Evolutionary conservation across 2,888 invertebrate species (phyloP).

Genomic region (Pseudococcus jackbeardsleyi): DNA sequence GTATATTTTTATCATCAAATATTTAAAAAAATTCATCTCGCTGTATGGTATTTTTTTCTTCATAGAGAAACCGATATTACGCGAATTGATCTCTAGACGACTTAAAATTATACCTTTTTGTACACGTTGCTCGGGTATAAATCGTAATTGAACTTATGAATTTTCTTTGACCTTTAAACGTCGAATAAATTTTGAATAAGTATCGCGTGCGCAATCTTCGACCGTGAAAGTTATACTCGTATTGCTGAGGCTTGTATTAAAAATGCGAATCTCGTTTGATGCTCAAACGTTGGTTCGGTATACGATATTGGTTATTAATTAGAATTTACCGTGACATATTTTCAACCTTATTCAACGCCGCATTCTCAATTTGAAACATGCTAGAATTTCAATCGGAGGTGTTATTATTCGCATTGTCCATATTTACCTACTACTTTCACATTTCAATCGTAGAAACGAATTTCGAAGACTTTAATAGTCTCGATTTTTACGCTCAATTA

Average conservation of each 20-base stretch:
- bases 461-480: slow-evolving; percentile 10
- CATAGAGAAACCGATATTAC: not conserved
- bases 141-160: slow-evolving; percentile 2
- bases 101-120: not conserved
- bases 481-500: slow-evolving; percentile 44
- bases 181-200: slow-evolving; percentile 36
- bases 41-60: not conserved
- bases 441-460: not conserved
- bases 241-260: not conserved
- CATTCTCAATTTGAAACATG: slow-evolving; percentile 50
- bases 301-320: slow-evolving; percentile 50
- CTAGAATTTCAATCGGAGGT: slow-evolving; percentile 32
- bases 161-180: slow-evolving; percentile 44
- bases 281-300: not conserved
- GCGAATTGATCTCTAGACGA: not conserved
- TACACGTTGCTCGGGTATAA: not conserved
- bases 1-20: too few relatives aligned
- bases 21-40: too few relatives aligned
- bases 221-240: slow-evolving; percentile 35
- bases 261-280: slow-evolving; percentile 45
- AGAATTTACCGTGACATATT: slow-evolving; percentile 47
- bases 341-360: slow-evolving; percentile 37
- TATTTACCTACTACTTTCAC: slow-evolving; percentile 24
- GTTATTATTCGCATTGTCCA: slow-evolving; percentile 32
- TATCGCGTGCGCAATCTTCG: slow-evolving; percentile 15